Base-by-base conservation (phyloP, 2,888 invertebrate species). In the Polyploca ridens region DNA sequence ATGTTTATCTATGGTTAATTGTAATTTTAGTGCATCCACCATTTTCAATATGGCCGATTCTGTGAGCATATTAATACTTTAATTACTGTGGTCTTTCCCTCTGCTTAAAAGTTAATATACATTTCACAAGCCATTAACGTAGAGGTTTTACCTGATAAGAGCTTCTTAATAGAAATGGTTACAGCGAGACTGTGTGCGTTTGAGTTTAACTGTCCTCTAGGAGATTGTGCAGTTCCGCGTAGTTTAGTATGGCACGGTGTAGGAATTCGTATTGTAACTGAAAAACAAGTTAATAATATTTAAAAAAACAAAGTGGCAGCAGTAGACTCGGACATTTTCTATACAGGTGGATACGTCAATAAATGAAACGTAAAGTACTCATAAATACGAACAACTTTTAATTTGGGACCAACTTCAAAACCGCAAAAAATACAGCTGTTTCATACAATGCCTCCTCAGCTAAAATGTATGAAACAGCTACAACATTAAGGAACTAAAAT, bases 201-300 rank as follows among this genome's bases (percentile, higher is more conserved):
- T 3, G 33, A 33, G 86, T 78, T 94, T 94, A 94, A 86, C 94
- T 94, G 83, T 93, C 94, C 68, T 96, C 96, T 64, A 96, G 95
- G 71, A 97, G 92, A 90, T 97, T 97, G 93, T 98, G 98, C 76
- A 98, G 95, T 89, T 98, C 98, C 73, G 97, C 96, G 87, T 98
- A 98, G 94, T 98, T 98, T 75, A 97, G 95, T 90, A 98, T 97
- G 88, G 98, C 98, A 94, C 98, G 97, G 94, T 98, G 97, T 81
- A 98, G 95, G 94, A 98, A 98, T 95, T 98, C 98, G 93, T 98
- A 98, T 94, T 98, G 98, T 90, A 97, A 96, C 98, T 98, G 94
- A 41, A 95, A n/a, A 95, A 35, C 4, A 35, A 35, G 5, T 35
- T 6, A 5, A 7, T 35, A 35, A 35, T 35, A 35, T 4, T 35